Evolutionary conservation across 2,113 vertebrate genomes (phyloP).

Genomic region (Gulo gulo): DNA sequence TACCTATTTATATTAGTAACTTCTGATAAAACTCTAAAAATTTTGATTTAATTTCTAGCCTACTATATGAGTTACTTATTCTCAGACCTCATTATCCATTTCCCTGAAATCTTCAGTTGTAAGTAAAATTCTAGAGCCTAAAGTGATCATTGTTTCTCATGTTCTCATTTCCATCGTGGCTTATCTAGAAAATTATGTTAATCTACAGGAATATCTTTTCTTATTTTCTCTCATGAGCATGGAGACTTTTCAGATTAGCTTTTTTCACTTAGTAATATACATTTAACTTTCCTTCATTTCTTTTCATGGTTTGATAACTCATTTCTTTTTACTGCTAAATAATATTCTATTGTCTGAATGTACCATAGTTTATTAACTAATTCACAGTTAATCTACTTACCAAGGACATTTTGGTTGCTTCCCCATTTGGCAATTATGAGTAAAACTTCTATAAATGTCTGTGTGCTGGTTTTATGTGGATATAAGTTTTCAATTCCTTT

Average conservation of each 20-base stretch:
- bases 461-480: not conserved
- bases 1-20: not conserved
- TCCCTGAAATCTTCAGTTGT: not conserved
- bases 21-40: not conserved
- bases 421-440: not conserved
- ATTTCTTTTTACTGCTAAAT: not conserved
- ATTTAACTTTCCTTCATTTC: not conserved
- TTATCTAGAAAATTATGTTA: conserved; percentile 56
- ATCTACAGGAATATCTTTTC: conserved; percentile 11
- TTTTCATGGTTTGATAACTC: not conserved
- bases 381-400: not conserved
- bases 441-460: not conserved
- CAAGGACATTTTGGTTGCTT: not conserved
- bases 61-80: not conserved
- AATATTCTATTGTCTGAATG: not conserved
- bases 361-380: not conserved
- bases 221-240: conserved; percentile 4
- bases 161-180: not conserved
- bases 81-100: not conserved
- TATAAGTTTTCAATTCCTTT: not conserved
- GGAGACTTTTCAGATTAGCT: not conserved
- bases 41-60: not conserved
- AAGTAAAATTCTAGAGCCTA: conserved; percentile 11
- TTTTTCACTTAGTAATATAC: not conserved
- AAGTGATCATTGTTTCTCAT: not conserved